Evolutionary conservation across 2,797 vertebrate species (phyloP).

Genomic region (Erethizon dorsatum): DNA sequence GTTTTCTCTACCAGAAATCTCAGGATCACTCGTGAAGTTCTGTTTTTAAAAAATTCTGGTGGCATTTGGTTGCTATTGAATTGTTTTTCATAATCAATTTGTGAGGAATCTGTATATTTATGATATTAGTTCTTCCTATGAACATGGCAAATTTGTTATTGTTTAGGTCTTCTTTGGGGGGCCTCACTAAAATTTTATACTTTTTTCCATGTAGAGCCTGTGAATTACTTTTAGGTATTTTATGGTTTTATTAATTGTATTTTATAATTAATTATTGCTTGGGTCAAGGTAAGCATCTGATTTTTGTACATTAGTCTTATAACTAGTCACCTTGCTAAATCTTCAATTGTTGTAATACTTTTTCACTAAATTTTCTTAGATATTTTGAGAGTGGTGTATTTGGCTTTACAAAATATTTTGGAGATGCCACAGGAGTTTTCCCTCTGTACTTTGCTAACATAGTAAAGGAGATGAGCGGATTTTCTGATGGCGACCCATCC

Average conservation of each 20-base stretch:
- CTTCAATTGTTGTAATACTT: background rate
- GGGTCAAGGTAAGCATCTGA: background rate
- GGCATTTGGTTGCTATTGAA: background rate
- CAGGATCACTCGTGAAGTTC: background rate
- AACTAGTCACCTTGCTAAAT: background rate
- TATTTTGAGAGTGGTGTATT: background rate
- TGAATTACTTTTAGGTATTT: background rate
- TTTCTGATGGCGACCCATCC: background rate
- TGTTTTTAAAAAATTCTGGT: background rate
- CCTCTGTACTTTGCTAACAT: background rate
- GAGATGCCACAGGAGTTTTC: background rate
- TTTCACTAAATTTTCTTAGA: background rate
- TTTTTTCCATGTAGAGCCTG: background rate
- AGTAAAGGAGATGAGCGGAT: background rate
- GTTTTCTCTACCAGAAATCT: constrained; percentile 9
- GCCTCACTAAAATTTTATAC: background rate
- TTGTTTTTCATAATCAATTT: background rate
- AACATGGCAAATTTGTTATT: background rate
- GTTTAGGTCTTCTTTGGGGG: background rate
- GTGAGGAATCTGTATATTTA: background rate
- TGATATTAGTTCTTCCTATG: background rate
- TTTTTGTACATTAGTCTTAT: background rate
- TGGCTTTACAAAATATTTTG: background rate
- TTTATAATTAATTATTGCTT: background rate
- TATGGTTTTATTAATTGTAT: background rate